A percentile compares a stretch with the other conserved stretches of the same genome.
Conservation (phyloP, 53 echinoderm and acorn worm genomes). For the Hippasteria phrygiana region DNA sequence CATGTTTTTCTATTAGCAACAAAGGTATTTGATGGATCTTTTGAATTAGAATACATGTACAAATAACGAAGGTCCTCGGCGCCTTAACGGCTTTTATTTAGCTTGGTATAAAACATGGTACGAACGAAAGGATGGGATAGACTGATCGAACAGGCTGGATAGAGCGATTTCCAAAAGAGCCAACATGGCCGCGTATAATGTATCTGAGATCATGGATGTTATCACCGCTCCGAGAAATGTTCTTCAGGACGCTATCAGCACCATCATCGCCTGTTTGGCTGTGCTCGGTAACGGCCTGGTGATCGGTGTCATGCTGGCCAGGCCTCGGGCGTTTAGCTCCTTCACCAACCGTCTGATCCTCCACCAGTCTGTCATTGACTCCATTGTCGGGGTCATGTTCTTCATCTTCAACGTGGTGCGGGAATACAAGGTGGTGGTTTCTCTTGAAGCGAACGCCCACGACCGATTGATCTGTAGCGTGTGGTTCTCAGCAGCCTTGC, state of each 20-base stretch:
- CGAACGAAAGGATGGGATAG: neutral
- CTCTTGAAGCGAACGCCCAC: neutral
- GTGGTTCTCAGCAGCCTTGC: neutral
- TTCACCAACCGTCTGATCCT: slow-evolving; percentile 41
- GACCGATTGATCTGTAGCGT: slow-evolving; percentile 19
- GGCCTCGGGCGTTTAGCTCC: slow-evolving; percentile 11
- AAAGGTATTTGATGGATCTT: too few species aligned
- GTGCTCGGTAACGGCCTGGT: slow-evolving; percentile 37
- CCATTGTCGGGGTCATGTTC: slow-evolving; percentile 22
- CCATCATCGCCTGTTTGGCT: slow-evolving; percentile 19
- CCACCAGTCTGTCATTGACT: slow-evolving; percentile 46
- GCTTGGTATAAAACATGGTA: neutral
- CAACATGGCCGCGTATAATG: neutral
- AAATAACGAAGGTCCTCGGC: too few species aligned
- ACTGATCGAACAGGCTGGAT: too few species aligned
- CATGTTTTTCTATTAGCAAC: too few species aligned
- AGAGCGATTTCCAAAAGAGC: neutral
- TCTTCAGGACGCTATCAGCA: neutral
- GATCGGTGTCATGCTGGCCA: slow-evolving; percentile 29
- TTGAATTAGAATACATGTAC: too few species aligned
- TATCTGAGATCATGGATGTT: neutral
- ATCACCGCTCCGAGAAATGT: neutral
- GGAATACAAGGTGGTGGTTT: neutral
- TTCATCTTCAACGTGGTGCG: neutral
- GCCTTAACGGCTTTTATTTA: neutral